Evolutionary conservation across 1,140 invertebrate genomes (phyloP).

Genomic region (Antheraea pernyi): DNA sequence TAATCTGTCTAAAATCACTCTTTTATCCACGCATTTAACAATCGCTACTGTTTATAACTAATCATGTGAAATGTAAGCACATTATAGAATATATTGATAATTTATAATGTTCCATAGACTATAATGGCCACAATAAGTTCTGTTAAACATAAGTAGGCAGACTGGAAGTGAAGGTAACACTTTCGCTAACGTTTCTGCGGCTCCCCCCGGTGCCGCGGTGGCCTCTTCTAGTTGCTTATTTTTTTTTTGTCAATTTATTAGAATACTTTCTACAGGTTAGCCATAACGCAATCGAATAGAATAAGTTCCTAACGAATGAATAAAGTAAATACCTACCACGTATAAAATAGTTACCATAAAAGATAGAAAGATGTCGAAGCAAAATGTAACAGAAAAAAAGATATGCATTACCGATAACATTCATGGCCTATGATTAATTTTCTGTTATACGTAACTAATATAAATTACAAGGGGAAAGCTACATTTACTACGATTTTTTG

Average conservation of each 20-base stretch:
- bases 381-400: no score
- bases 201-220: slow-evolving; percentile 14
- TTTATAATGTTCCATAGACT: not conserved
- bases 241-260: not conserved
- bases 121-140: not conserved
- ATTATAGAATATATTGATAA: not conserved
- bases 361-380: no score
- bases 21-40: no score
- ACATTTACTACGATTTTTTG: no score
- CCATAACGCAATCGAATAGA: not conserved
- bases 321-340: not conserved
- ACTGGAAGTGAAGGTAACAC: slow-evolving; percentile 43
- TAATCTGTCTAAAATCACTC: no score
- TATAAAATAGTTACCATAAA: no score
- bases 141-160: slow-evolving; percentile 17
- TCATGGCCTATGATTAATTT: no score
- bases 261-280: not conserved
- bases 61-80: no score
- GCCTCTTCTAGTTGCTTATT: slow-evolving; percentile 8
- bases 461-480: no score
- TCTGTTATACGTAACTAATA: no score
- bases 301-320: not conserved
- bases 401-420: no score
- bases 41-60: no score
- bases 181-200: slow-evolving; percentile 34